Evolutionary conservation across 2,797 vertebrate genomes (phyloP).

Genomic region (Sebastes goodei): DNA sequence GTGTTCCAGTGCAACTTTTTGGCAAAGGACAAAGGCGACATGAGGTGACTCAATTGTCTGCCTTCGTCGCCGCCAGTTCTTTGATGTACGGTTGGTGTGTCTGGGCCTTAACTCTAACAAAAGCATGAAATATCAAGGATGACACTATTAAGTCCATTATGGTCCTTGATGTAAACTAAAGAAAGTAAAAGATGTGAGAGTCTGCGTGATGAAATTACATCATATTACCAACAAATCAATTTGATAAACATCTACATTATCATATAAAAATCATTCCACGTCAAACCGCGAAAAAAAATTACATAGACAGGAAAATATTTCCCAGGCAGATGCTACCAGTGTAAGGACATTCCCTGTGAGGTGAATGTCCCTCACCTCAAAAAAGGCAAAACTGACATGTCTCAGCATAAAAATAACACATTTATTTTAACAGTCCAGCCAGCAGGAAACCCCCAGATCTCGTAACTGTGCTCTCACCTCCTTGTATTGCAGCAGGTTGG

Average conservation of each 20-base stretch:
- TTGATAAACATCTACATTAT: background rate
- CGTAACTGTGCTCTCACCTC: constrained; percentile 83
- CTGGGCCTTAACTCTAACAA: background rate
- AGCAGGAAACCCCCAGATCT: constrained; percentile 46
- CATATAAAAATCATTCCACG: background rate
- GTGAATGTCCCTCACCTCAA: background rate
- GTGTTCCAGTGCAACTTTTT: no score
- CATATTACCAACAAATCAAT: background rate
- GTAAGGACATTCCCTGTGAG: background rate
- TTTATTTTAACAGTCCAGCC: background rate
- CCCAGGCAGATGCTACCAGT: background rate
- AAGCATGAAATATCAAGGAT: background rate
- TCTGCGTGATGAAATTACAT: background rate
- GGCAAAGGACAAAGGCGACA: no score
- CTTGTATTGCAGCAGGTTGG: constrained; percentile 92
- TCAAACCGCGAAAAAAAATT: background rate
- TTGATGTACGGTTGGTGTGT: no score
- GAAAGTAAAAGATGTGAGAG: background rate
- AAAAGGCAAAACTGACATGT: background rate
- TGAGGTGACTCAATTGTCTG: no score
- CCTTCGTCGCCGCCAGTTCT: no score
- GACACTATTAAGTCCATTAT: background rate
- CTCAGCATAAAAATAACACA: constrained; percentile 21
- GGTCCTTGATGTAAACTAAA: background rate
- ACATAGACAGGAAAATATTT: background rate